Evolutionary conservation across 2,888 invertebrate species (phyloP), one percentile per base, ranked within the genome.

Genomic region (Lasioglossum pauxillum): DNA sequence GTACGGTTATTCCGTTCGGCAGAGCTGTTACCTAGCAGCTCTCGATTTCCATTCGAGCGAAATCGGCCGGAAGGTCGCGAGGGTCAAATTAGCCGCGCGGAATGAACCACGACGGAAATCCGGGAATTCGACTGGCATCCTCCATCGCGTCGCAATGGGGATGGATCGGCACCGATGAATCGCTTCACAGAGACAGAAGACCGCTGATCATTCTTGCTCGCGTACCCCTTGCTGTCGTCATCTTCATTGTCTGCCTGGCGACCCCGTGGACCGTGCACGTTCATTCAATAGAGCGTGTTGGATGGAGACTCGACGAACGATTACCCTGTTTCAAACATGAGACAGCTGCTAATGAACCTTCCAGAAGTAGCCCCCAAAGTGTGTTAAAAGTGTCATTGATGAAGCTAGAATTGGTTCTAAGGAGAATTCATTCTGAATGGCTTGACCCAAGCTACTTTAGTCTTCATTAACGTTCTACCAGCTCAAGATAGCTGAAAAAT

Each of bases 41-140:
- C 81, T 84, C 86, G 88, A 85, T 83, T 90, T 86, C 89, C 89
- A 91, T 91, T 91, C 89, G 86, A 5, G 84, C 83, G 87, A 90
- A 91, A 91, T 91, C 90, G 90, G 83, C 80, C 75, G 91, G 90
- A 91, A 91, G 88, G 81, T 91, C 82, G 85, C 83, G 84, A 83
- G 82, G 83, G 88, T 91, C 88, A 91, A 91, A 91, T 91, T 91
- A 91, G 89, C 89, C 87, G 85, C 82, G 85, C 78, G 83, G 85
- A 87, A 91, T 84, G 88, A 87, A 86, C 74, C 82, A 84, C 76
- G 82, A 69, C 75, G 78, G 80, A 64, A 84, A 74, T 64, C 79
- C 35, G 78, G 89, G 85, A 87, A 89, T 89, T 88, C 79, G 77
- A 67, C 23, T 46, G n/a, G 69, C 71, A 53, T 77, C 35, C 41